Percentiles rank a stretch among this genome's conserved stretches.
Evolutionary conservation across 2,888 invertebrate species (phyloP).

Genomic region (Eupeodes luniger): DNA sequence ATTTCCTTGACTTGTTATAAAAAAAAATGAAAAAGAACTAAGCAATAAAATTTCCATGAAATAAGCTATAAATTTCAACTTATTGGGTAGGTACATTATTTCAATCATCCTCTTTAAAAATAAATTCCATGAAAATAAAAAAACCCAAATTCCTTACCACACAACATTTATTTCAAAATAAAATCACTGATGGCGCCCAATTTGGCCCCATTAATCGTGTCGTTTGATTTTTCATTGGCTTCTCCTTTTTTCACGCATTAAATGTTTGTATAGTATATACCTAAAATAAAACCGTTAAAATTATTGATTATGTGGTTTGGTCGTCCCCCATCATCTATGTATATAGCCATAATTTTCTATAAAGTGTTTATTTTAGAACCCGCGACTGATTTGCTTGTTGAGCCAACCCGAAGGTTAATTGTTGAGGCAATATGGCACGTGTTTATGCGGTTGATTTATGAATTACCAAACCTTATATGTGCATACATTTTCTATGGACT

Average conservation of each 20-base stretch:
- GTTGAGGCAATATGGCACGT: constrained; percentile 64
- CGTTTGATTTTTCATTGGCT: not conserved
- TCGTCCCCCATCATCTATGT: not conserved
- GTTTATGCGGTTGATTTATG: constrained; percentile 60
- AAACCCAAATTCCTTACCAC: not conserved
- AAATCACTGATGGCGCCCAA: not conserved
- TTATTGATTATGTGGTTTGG: constrained; percentile 63
- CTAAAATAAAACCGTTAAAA: constrained; percentile 41
- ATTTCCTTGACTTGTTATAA: too few relatives aligned
- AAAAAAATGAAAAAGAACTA: too few relatives aligned
- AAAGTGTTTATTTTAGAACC: constrained; percentile 66
- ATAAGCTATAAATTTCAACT: too few relatives aligned
- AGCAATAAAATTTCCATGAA: too few relatives aligned
- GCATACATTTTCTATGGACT: not conserved
- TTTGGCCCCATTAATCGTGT: constrained; percentile 40
- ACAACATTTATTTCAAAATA: constrained; percentile 2
- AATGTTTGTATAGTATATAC: constrained; percentile 9
- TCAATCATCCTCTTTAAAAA: not conserved
- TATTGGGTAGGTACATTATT: too few relatives aligned
- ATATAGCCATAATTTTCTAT: not conserved
- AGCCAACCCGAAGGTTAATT: constrained; percentile 58
- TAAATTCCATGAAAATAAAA: not conserved
- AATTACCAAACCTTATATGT: constrained; percentile 16
- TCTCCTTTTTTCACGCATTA: constrained; percentile 1
- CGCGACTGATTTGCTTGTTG: constrained; percentile 50